Base-by-base conservation (phyloP, 2,888 invertebrate genomes). In the Xestia c-nigrum region DNA sequence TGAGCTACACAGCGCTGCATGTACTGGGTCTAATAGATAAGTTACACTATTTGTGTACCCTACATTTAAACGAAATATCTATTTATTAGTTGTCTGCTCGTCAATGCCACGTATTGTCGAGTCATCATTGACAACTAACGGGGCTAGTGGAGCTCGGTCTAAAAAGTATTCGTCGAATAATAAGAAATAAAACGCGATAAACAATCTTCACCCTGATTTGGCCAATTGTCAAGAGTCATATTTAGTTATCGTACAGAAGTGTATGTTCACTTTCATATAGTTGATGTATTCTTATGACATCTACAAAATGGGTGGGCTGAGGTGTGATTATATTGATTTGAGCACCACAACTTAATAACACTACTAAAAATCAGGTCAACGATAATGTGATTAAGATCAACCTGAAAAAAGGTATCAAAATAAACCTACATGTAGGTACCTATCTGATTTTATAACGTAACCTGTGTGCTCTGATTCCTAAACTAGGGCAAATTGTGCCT, bases 401-500 rank as follows among this genome's bases (percentile, higher is more conserved):
- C 52, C 52, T 77, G 31, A 43, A 61, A n/a, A 38, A 64, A 78
- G 21, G 19, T n/a, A 31, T 79, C n/a, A 80, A 46, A 61, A 65
- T 57, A 59, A 80, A 46, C 43, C n/a, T 64, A 24, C 5, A 3
- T 31, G 38, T 31, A 31, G 31, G 31, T 43, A 14, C 66, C 21
- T 66, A 46, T 40, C 24, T 9, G 19, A 24, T 59, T 47, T 66
- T 65, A 55, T 59, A 64, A 52, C 40, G 57, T 67, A 64, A 59
- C 64, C 38, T n/a, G 7, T 38, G 59, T 68, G 71, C 63, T 83
- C 72, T 78, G 68, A 64, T 84, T 78, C 52, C 43, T 69, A 59
- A 81, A 81, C 79, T 66, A 68, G 81, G 79, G 72, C 79, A 78
- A 81, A 78, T 52, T 78, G 71, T 57, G 31, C 50, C 63, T 64